These are phyloP conservation scores for Salvelinus sp. DNA, from an alignment of 2,113 vertebrate species.

Conservation along the genomic window DNA sequence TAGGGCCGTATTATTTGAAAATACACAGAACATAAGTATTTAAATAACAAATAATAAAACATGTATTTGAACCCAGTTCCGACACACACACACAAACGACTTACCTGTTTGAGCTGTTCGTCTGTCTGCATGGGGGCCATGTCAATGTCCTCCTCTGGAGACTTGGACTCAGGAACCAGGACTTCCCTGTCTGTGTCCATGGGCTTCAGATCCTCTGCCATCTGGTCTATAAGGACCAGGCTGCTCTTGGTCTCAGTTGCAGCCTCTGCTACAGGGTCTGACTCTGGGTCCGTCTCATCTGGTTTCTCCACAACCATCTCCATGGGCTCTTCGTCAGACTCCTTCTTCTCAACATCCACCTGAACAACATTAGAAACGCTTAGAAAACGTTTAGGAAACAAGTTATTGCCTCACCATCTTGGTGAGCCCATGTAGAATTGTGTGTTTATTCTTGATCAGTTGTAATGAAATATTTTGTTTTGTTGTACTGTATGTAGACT, in stretches of 20 bases:
- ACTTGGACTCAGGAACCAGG: constrained; percentile 84
- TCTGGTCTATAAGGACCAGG: constrained; percentile 82
- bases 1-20: no score
- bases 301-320: constrained; percentile 81
- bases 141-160: constrained; percentile 89
- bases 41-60: no score
- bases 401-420: no score
- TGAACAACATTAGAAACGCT: constrained; percentile 29
- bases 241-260: constrained; percentile 83
- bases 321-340: constrained; percentile 80
- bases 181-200: constrained; percentile 98
- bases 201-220: constrained; percentile 86
- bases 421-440: no score
- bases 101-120: constrained; percentile 82
- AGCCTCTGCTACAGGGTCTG: constrained; percentile 82
- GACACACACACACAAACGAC: background rate
- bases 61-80: no score
- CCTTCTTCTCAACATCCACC: constrained; percentile 84
- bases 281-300: constrained; percentile 82
- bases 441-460: no score
- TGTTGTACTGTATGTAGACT: no score
- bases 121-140: constrained; percentile 97
- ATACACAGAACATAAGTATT: no score
- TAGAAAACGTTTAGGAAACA: no score
- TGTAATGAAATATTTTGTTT: no score